Base-by-base conservation (phyloP, 2,797 vertebrate genomes). In the Myotis daubentonii region DNA sequence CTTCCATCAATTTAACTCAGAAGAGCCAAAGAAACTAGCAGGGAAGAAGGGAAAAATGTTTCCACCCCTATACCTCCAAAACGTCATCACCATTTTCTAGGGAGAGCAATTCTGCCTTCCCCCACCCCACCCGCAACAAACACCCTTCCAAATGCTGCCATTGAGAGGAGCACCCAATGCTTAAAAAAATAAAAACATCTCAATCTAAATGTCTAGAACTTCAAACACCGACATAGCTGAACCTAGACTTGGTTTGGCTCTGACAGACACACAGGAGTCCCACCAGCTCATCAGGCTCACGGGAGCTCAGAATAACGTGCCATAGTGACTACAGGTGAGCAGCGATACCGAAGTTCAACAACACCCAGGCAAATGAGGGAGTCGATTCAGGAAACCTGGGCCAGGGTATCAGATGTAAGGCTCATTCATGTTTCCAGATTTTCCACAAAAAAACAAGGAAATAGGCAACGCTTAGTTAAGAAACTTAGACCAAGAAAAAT, bases 401-500 rank as follows among this genome's bases (percentile, higher is more conserved):
- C 38, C 60, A 81, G 25, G 51, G 47, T 15, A 8, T 41, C 65
- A 49, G 0, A 62, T 51, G 12, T 66, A 87, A 87, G 66, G 11
- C 8, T 87, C 49, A 68, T 51, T 82, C 70, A 62, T 22, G 19
- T 36, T 68, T 86, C 28, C 49, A 88, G 30, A 88, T 53, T 75
- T 94, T 70, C 93, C 87, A 75, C 41, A 57, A 82, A 91, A 82
- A 91, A 91, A 65, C 49, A 74, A 92, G 30, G 41, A 85, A 87
- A 71, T 16, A 92, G 22, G 62, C 47, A 60, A 84, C 47, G 28
- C 25, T 91, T 49, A 23, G 28, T 68, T 36, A 72, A 13, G 25
- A 53, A 79, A 78, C 75, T 65, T 44, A 91, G 66, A 93, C 25
- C 23, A 92, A 94, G 86, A 82, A 89, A 94, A 93, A 84, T 33